A percentile compares a stretch with the other conserved stretches of the same genome.
phyloP scores from a whole-genome alignment of 2,888 invertebrate genomes.

The Euproctis similis region DNA sequence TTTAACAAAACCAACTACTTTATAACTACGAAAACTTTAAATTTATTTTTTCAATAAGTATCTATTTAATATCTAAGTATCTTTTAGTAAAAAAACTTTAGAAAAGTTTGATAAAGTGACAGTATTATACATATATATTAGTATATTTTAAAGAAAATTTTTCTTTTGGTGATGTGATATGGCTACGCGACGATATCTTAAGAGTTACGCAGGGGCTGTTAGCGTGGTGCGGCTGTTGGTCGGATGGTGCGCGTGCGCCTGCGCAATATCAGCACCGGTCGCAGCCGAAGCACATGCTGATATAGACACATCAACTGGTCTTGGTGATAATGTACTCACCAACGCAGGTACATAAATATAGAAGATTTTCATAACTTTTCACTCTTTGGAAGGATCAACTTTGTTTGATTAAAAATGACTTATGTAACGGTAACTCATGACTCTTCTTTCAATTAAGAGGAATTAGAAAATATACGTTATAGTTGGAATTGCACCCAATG shows the following conservation, averaged over 20 bases:
- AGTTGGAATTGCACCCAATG: too few species aligned
- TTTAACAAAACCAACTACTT: slow-evolving; percentile 19
- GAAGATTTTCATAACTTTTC: slow-evolving; percentile 2
- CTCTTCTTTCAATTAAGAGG: too few species aligned
- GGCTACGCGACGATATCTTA: slow-evolving; percentile 42
- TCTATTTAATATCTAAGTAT: too few species aligned
- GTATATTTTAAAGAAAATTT: slow-evolving; percentile 16
- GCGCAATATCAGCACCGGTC: slow-evolving; percentile 46
- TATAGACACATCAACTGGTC: slow-evolving; percentile 68
- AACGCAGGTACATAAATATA: slow-evolving; percentile 68
- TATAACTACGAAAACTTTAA: too few species aligned
- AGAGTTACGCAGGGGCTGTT: slow-evolving; percentile 28
- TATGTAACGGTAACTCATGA: too few species aligned
- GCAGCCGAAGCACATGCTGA: slow-evolving; percentile 50
- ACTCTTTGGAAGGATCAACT: not conserved
- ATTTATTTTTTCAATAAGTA: slow-evolving; percentile 8
- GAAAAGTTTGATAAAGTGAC: too few species aligned
- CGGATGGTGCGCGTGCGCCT: slow-evolving; percentile 60
- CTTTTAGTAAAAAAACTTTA: too few species aligned
- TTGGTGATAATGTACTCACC: slow-evolving; percentile 64
- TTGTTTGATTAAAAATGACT: too few species aligned
- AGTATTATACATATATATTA: too few species aligned
- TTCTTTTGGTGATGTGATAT: slow-evolving; percentile 70
- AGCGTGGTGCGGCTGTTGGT: slow-evolving; percentile 35
- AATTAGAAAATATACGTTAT: too few species aligned